A percentile compares a stretch with the other conserved stretches of the same genome.
phyloP scores from a whole-genome alignment of 2,113 vertebrate genomes.

The Anoura caudifer region DNA sequence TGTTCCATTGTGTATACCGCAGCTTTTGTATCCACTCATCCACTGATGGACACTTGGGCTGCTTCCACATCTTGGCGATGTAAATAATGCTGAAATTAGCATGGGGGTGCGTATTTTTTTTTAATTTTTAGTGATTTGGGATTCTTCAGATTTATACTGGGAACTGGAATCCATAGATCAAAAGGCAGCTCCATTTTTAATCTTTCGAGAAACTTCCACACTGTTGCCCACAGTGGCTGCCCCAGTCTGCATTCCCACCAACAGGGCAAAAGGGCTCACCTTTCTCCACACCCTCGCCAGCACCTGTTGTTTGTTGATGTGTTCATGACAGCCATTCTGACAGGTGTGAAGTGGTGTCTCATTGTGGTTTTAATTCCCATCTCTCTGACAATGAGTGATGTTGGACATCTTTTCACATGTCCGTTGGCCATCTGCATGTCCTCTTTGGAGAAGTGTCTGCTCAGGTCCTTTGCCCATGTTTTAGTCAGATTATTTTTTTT shows the following conservation, averaged over 20 bases:
- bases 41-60: background rate
- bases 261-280: background rate
- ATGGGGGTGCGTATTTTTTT: background rate
- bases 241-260: background rate
- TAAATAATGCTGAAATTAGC: background rate
- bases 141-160: background rate
- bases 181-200: background rate
- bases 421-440: accelerated
- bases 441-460: background rate
- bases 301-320: background rate
- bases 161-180: background rate
- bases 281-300: background rate
- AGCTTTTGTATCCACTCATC: background rate
- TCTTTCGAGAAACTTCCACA: background rate
- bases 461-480: background rate
- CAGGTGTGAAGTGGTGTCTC: background rate
- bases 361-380: background rate
- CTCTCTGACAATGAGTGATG: no score
- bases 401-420: background rate
- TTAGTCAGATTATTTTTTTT: background rate
- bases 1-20: background rate
- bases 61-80: background rate
- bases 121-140: background rate
- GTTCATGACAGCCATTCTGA: background rate
- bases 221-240: background rate